Evolutionary conservation across 2,888 invertebrate species (phyloP).

Genomic region (Drosophila pseudotakahashii): DNA sequence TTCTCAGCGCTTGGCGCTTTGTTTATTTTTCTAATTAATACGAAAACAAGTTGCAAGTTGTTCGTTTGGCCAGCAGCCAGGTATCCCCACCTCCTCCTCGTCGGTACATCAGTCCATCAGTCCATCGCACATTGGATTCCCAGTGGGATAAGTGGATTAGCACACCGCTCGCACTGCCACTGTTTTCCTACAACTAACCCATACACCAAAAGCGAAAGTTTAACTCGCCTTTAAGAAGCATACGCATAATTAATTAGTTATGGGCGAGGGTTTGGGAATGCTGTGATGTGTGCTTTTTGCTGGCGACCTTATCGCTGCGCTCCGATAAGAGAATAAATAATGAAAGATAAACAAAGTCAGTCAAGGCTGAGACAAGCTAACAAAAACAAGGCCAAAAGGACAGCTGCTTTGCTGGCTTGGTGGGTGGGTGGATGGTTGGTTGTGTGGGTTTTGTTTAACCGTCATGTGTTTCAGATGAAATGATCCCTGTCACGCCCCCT

Average conservation of each 20-base stretch:
- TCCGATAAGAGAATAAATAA: conserved; percentile 72
- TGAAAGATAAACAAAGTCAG: conserved; percentile 72
- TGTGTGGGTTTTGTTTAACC: no score
- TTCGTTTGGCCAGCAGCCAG: conserved; percentile 54
- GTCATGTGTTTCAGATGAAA: conserved; percentile 61
- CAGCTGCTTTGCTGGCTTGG: no score
- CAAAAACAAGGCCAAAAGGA: conserved; percentile 43
- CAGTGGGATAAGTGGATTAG: conserved; percentile 50
- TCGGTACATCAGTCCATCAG: background rate
- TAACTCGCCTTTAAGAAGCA: conserved; percentile 45
- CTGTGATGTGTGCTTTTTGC: conserved; percentile 38
- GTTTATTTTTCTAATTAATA: conserved; percentile 61
- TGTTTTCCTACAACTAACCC: conserved; percentile 3
- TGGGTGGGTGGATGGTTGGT: no score
- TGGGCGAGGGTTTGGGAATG: background rate
- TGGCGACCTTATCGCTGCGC: conserved; percentile 34
- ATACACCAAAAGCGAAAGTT: conserved; percentile 28
- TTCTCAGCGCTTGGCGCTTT: conserved; percentile 50
- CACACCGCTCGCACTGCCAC: no score
- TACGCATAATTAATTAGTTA: conserved; percentile 66
- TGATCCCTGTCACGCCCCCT: conserved; percentile 48
- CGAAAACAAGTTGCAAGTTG: conserved; percentile 45
- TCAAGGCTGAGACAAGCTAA: conserved; percentile 49
- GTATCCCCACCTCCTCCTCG: conserved; percentile 13
- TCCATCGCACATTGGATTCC: conserved; percentile 19